A percentile compares a stretch with the other conserved stretches of the same genome.
phyloP scores from a whole-genome alignment of 2,797 vertebrate species.

The Tragopan temminckii region DNA sequence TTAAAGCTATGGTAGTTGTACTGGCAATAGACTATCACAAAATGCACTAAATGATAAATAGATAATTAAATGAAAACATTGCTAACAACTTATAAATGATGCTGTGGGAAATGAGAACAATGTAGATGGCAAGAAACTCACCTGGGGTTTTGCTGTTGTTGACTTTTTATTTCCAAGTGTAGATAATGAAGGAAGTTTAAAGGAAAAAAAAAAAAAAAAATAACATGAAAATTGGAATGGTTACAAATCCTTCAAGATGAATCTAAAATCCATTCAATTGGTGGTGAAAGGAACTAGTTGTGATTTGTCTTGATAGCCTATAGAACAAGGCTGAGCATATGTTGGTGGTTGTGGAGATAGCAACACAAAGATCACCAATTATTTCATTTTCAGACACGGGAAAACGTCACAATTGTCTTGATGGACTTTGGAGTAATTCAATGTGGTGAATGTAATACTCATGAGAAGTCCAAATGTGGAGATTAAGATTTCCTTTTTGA shows the following conservation, averaged over 20 bases:
- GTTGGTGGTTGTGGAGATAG: constrained; percentile 44
- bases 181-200: constrained; percentile 44
- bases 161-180: neutral
- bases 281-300: constrained; percentile 53
- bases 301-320: constrained; percentile 67
- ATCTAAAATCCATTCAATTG: constrained; percentile 68
- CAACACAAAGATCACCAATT: constrained; percentile 11
- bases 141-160: neutral
- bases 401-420: neutral
- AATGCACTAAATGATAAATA: constrained; percentile 50
- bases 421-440: neutral
- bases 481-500: neutral
- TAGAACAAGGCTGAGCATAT: constrained; percentile 34
- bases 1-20: constrained; percentile 58
- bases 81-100: constrained; percentile 35
- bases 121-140: constrained; percentile 50
- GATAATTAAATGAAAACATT: neutral
- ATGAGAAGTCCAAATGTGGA: neutral
- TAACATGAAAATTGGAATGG: constrained; percentile 50
- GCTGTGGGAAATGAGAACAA: constrained; percentile 44
- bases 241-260: constrained; percentile 49
- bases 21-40: constrained; percentile 58
- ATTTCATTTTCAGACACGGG: neutral
- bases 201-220: constrained; percentile 27
- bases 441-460: neutral